Conservation (phyloP, 2,888 invertebrate genomes). For the Melieria picta region DNA sequence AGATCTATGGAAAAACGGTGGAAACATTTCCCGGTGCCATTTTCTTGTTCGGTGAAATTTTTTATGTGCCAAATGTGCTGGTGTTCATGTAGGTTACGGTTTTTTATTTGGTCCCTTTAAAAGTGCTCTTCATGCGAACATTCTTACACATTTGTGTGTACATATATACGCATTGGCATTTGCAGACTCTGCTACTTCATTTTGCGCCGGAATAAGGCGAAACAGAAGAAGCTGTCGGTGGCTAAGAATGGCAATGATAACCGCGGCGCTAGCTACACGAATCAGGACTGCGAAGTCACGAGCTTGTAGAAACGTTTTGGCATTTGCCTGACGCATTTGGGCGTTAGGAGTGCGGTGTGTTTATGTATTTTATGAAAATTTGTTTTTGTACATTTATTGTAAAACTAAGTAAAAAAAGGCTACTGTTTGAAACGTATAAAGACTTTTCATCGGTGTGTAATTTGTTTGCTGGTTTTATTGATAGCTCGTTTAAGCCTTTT, state of each 20-base stretch:
- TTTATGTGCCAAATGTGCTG: constrained; percentile 61
- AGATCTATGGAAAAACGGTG: constrained; percentile 58
- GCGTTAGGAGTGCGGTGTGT: no score
- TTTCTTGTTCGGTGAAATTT: constrained; percentile 63
- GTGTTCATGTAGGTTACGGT: constrained; percentile 60
- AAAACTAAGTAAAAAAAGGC: no score
- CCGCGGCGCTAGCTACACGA: constrained; percentile 41
- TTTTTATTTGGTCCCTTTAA: background rate
- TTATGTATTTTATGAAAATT: no score
- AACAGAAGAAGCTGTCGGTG: constrained; percentile 33
- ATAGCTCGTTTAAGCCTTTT: no score
- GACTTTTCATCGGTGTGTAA: no score
- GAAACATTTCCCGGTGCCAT: constrained; percentile 64
- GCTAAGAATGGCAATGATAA: constrained; percentile 40
- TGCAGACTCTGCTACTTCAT: constrained; percentile 52
- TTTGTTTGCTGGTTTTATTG: no score
- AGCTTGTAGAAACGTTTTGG: constrained; percentile 46
- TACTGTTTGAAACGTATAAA: no score
- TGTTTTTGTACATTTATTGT: no score
- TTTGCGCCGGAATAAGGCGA: constrained; percentile 49
- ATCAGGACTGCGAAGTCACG: constrained; percentile 53
- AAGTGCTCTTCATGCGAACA: no score
- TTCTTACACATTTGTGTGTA: no score
- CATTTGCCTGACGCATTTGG: no score
- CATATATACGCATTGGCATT: background rate